Conservation (phyloP, 2,797 vertebrate species). For the Sebastes goodei region DNA sequence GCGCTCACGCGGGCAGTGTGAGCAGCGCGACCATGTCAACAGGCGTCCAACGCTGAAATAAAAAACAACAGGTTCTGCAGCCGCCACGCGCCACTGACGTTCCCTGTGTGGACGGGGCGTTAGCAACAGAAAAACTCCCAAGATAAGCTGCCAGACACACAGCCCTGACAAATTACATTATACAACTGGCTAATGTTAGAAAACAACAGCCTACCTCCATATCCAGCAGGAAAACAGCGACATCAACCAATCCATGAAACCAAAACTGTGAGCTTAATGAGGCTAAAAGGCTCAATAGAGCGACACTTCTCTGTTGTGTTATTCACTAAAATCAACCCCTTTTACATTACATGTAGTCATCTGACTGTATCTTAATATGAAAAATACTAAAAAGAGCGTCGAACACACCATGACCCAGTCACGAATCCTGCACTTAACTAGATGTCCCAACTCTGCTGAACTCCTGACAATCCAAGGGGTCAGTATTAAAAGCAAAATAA, state of each 20-base stretch:
- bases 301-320: neutral
- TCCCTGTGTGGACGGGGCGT: too few relatives aligned
- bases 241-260: neutral
- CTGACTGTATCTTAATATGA: neutral
- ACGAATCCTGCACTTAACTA: neutral
- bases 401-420: neutral
- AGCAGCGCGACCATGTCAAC: too few relatives aligned
- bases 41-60: too few relatives aligned
- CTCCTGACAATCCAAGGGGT: neutral
- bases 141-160: neutral
- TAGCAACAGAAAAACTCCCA: neutral
- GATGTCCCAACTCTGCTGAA: neutral
- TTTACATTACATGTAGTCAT: neutral
- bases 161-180: neutral
- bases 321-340: neutral
- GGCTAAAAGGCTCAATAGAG: neutral
- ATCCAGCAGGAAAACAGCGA: neutral
- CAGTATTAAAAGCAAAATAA: too few relatives aligned
- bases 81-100: too few relatives aligned
- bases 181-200: neutral
- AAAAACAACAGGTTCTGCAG: too few relatives aligned
- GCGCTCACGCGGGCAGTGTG: rapidly evolving
- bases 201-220: conserved; percentile 2
- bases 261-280: conserved; percentile 14
- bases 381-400: neutral